Conservation (phyloP, 1,140 invertebrate species). For the Aplysia californica region DNA sequence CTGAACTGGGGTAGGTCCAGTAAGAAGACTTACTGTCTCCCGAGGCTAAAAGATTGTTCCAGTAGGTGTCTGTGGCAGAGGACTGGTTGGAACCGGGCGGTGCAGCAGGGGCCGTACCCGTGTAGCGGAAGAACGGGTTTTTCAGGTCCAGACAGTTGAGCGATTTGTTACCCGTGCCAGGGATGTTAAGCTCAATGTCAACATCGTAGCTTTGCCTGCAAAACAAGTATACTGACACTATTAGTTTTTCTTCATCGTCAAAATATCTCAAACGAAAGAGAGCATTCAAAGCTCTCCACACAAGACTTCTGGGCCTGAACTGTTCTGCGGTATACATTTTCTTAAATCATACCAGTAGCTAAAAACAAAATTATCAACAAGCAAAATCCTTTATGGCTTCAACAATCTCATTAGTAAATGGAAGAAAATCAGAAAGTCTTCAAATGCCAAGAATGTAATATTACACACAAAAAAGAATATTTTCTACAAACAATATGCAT, state of each 20-base stretch:
- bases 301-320: too few relatives aligned
- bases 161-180: slow-evolving; percentile 78
- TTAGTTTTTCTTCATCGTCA: not conserved
- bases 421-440: too few relatives aligned
- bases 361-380: too few relatives aligned
- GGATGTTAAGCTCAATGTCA: slow-evolving; percentile 92
- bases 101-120: slow-evolving; percentile 62
- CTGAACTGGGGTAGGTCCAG: too few relatives aligned
- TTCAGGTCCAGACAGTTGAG: slow-evolving; percentile 95
- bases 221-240: not conserved
- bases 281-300: too few relatives aligned
- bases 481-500: not conserved
- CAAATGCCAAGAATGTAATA: too few relatives aligned
- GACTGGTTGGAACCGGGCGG: slow-evolving; percentile 88
- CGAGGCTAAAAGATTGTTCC: slow-evolving; percentile 44
- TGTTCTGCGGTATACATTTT: too few relatives aligned
- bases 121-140: slow-evolving; percentile 94
- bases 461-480: not conserved
- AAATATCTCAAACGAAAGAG: too few relatives aligned
- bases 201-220: slow-evolving; percentile 96
- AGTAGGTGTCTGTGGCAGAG: slow-evolving; percentile 84
- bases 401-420: too few relatives aligned
- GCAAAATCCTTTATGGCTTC: too few relatives aligned
- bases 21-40: slow-evolving; percentile 23
- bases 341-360: too few relatives aligned